Evolutionary conservation across 2,797 vertebrate species (phyloP), one percentile per base, ranked within the genome.

Genomic region (Hozukius guyotensis): DNA sequence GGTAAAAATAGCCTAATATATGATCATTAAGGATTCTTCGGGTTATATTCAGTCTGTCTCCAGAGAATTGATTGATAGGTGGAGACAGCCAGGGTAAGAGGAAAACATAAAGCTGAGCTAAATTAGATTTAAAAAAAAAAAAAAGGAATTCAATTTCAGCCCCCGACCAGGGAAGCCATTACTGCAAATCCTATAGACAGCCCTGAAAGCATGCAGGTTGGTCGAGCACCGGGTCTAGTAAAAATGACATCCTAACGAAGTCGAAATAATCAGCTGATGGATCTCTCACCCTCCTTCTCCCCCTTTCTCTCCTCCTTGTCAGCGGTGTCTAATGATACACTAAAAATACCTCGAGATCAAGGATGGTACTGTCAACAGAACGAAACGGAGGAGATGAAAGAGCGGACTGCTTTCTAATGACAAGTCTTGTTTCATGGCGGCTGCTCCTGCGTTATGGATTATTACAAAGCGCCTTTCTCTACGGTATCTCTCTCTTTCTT

Each of bases 261-360:
- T 89, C 83, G 64, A 91, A 89, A 90, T 90, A 89, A 93, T 88
- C 85, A 88, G 70, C 87, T 83, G 83, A 85, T 87, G 65, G 68
- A 81, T 76, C 82, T 7, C 70, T 75, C 71, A 69, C 59, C 16
- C 31, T 42, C 74, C 29, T 52, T 75, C 72, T 72, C 18, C 6
- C 49, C 3, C 31, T 34, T 72, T 55, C 59, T 69, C 63, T 42
- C 66, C 70, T 67, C 24, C 76, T 78, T 71, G 72, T 83, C 84
- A 78, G 77, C 79, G 13, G 66, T n/a, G 70, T 68, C 64, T 90
- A 91, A 91, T 85, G 80, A 82, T 68, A 69, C 72, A 66, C 83
- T 87, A 84, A 89, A 88, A 89, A 90, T 89, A 91, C 82, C 72
- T 77, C 1, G 2, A 70, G 87, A 88, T 87, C 84, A 84, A 87